Base-by-base conservation (phyloP, 2,888 invertebrate species). In the Dichetophora obliterata region DNA sequence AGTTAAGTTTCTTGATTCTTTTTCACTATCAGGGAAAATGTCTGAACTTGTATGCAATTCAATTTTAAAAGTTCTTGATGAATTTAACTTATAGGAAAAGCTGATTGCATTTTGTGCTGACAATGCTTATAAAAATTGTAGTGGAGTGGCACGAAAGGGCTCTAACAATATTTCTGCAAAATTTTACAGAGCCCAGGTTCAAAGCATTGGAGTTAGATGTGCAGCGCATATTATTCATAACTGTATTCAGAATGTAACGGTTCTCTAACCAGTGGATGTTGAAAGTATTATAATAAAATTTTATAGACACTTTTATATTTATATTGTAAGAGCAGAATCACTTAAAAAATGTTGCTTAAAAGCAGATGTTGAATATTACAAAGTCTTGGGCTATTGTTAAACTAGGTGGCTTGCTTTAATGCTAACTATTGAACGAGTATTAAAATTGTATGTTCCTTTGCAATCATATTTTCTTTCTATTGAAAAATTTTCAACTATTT, bases 281-380 rank as follows among this genome's bases (percentile, higher is more conserved):
- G 65, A 65, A 65, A n/a, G 31, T 27, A 34, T 31, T 8, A 37
- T 65, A 2, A 6, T 37, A 2, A 65, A 65, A 37, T 6, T 65
- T 14, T 63, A 63, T 24, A 16, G 31, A 54, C 59, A 63, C 16
- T 63, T 63, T 63, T 16, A 54, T 63, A 31, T 69, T 48, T 80
- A 80, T 61, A 79, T 77, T n/a, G 77, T 80, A n/a, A 50, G 78
- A n/a, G 71, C 71, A 2, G 76, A 80, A 75, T 14, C 63, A 48
- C 59, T 77, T 3, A 77, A 78, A 54, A 34, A 70, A 5, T 69
- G 75, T 43, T 78, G 75, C 50, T 22, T 59, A 19, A 16, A 69
- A 37, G 61, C 73, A 34, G 59, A 78, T n/a, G 57, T 54, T 14
- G 22, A 78, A 71, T 78, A 75, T 24, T 24, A 72, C 19, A 6